Conservation (phyloP, 2,797 vertebrate species). For the Anguilla pacifica region DNA sequence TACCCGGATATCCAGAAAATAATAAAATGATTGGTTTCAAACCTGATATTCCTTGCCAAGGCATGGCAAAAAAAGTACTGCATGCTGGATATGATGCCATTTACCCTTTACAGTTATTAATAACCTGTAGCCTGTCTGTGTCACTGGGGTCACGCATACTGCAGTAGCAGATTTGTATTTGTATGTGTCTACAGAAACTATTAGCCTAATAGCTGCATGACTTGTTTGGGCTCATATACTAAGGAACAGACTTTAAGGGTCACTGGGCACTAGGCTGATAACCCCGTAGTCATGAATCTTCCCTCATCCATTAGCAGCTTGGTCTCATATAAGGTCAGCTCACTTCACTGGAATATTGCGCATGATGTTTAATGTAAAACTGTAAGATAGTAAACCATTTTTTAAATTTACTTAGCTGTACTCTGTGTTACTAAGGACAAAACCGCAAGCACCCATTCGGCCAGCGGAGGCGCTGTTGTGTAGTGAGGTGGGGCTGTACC, state of each 20-base stretch:
- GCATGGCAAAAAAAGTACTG: conserved; percentile 6
- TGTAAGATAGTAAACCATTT: neutral
- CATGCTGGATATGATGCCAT: neutral
- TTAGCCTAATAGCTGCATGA: neutral
- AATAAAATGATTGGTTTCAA: conserved; percentile 53
- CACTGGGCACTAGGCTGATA: neutral
- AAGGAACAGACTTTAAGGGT: neutral
- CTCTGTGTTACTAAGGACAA: neutral
- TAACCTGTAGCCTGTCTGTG: neutral
- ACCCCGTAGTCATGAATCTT: neutral
- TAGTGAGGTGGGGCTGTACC: neutral
- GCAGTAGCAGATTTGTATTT: neutral
- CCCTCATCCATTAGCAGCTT: neutral
- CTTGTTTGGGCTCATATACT: neutral
- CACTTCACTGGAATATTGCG: neutral
- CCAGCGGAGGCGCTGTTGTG: neutral
- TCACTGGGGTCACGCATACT: neutral
- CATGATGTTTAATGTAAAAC: neutral
- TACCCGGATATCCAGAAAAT: neutral
- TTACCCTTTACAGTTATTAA: neutral
- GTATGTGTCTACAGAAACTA: neutral
- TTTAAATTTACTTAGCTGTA: neutral
- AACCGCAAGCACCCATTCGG: neutral
- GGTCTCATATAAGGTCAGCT: neutral
- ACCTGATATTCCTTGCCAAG: conserved; percentile 43